A percentile compares a stretch with the other conserved stretches of the same genome.
These are phyloP conservation scores for Phaedon cochleariae DNA, from an alignment of 2,888 invertebrate species.

Conservation along the genomic window DNA sequence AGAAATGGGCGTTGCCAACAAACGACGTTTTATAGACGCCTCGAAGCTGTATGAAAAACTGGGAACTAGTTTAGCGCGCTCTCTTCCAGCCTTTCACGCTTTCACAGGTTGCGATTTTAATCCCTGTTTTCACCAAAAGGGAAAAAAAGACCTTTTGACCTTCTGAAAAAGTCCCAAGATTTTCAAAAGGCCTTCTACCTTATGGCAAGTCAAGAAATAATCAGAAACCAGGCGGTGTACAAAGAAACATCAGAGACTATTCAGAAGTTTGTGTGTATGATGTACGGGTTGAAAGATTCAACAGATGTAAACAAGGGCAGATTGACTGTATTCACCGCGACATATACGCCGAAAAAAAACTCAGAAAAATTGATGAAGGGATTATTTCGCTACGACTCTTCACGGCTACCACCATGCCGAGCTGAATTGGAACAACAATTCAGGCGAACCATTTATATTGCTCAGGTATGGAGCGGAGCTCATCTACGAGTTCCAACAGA, in stretches of 20 bases:
- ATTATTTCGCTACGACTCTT: neutral
- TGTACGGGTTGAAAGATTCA: neutral
- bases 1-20: too few species aligned
- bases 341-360: neutral
- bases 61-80: too few species aligned
- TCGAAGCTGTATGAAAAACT: too few species aligned
- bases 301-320: neutral
- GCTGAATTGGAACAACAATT: conserved; percentile 1
- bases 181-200: neutral
- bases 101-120: too few species aligned
- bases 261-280: neutral
- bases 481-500: conserved; percentile 2
- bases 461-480: neutral
- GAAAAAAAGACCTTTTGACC: too few species aligned
- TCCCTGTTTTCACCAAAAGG: too few species aligned
- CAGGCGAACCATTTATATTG: neutral
- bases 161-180: neutral
- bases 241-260: too few species aligned
- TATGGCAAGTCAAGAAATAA: neutral
- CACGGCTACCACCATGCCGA: neutral
- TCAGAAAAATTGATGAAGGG: neutral
- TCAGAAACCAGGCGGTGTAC: neutral
- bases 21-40: too few species aligned
- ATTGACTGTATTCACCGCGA: neutral
- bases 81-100: too few species aligned